These are phyloP conservation scores for Saccostrea glomerata DNA, from an alignment of 1,140 invertebrate genomes.

Conservation along the genomic window DNA sequence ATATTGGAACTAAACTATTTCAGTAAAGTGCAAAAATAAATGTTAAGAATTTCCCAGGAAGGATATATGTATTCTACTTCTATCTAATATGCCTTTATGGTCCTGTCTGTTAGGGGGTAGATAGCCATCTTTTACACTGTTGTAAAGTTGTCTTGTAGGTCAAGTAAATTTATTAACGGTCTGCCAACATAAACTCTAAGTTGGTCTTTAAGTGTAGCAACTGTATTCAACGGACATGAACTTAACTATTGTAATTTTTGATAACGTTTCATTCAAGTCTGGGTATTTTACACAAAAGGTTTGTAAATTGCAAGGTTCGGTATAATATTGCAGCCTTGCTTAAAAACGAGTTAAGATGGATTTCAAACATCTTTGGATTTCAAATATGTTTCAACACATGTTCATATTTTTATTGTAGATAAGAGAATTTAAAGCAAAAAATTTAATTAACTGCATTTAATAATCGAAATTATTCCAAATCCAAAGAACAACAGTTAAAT, in stretches of 20 bases:
- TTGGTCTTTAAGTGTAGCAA: neutral
- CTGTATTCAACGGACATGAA: neutral
- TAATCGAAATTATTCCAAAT: too few species aligned
- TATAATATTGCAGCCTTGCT: too few species aligned
- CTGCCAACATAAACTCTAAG: constrained; percentile 1
- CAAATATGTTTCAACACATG: too few species aligned
- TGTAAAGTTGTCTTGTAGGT: neutral
- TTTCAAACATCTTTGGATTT: too few species aligned
- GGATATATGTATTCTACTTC: neutral
- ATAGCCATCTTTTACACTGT: neutral
- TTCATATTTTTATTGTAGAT: too few species aligned
- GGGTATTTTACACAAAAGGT: too few species aligned
- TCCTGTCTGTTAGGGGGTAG: neutral
- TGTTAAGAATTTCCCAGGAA: neutral
- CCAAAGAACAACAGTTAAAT: too few species aligned
- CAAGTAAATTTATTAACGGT: neutral
- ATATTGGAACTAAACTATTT: neutral
- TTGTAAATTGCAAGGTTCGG: too few species aligned
- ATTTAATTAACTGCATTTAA: too few species aligned
- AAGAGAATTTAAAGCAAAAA: too few species aligned
- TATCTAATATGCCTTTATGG: neutral
- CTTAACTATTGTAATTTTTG: neutral
- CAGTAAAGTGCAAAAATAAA: constrained; percentile 3
- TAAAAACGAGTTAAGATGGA: too few species aligned
- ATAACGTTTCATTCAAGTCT: neutral